Conservation (phyloP, 2,797 vertebrate genomes). For the Sylvia borin region DNA sequence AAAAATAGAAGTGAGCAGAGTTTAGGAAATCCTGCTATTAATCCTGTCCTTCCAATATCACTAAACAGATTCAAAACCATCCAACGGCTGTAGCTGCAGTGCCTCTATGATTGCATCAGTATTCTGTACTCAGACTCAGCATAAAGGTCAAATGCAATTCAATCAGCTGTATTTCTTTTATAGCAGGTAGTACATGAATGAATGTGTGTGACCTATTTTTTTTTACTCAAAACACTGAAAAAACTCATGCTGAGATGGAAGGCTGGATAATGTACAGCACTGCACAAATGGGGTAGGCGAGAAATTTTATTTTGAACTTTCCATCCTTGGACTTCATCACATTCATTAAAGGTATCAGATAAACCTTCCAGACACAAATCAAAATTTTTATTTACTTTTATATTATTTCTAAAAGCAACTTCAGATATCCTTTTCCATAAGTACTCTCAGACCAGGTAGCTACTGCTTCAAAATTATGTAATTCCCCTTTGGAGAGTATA, state of each 20-base stretch:
- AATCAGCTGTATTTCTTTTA: slow-evolving; percentile 7
- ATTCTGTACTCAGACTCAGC: neutral
- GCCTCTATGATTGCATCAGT: neutral
- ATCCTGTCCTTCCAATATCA: neutral
- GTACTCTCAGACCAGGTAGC: neutral
- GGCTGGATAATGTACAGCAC: neutral
- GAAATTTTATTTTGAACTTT: neutral
- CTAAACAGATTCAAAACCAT: slow-evolving; percentile 1
- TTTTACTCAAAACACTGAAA: neutral
- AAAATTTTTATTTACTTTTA: neutral
- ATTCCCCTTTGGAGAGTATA: neutral
- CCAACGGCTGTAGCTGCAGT: neutral
- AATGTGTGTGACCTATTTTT: neutral
- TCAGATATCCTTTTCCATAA: neutral
- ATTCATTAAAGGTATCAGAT: neutral
- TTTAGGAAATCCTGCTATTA: neutral
- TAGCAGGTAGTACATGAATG: neutral
- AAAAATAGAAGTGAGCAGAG: neutral
- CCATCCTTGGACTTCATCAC: neutral
- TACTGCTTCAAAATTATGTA: neutral
- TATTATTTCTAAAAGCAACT: neutral
- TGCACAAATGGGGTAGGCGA: neutral
- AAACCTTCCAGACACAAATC: neutral
- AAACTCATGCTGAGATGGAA: neutral
- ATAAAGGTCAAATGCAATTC: slow-evolving; percentile 41